Percentiles rank a stretch among this genome's conserved stretches.
phyloP scores from a whole-genome alignment of 2,888 invertebrate genomes.

The Acanthosepion lycidas region DNA sequence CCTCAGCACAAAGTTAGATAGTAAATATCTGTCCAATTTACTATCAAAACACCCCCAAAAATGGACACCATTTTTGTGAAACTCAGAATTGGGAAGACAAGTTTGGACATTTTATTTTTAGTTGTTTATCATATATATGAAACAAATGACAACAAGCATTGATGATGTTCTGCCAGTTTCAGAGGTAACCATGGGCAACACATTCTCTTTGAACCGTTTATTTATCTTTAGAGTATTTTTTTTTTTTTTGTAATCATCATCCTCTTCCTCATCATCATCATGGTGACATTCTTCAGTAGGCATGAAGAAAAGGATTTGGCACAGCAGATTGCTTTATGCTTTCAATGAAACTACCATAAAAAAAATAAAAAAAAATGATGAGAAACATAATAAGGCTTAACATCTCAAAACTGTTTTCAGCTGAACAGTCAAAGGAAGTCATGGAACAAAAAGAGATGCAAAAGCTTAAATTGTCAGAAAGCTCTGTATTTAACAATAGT shows the following conservation, averaged over 20 bases:
- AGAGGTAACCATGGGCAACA: too few species aligned
- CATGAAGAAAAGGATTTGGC: background rate
- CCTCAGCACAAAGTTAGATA: too few species aligned
- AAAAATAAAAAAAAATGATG: background rate
- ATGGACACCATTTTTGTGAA: too few species aligned
- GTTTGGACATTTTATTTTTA: too few species aligned
- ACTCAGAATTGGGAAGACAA: too few species aligned
- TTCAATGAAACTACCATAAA: background rate
- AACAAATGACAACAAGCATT: too few species aligned
- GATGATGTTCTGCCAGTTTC: background rate
- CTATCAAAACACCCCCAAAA: too few species aligned
- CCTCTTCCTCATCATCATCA: background rate
- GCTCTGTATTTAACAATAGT: conserved; percentile 33
- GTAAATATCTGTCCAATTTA: too few species aligned
- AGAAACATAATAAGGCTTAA: background rate
- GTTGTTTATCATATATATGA: too few species aligned
- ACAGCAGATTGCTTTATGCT: background rate
- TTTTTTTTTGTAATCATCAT: background rate
- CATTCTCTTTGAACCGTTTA: background rate
- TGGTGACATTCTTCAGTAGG: background rate
- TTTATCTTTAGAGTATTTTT: background rate
- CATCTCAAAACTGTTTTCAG: conserved; percentile 33
- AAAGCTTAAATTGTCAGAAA: conserved; percentile 10
- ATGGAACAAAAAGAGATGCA: background rate
- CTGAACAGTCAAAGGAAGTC: background rate